Conservation (phyloP, 2,113 vertebrate genomes). For the Daboia siamensis region DNA sequence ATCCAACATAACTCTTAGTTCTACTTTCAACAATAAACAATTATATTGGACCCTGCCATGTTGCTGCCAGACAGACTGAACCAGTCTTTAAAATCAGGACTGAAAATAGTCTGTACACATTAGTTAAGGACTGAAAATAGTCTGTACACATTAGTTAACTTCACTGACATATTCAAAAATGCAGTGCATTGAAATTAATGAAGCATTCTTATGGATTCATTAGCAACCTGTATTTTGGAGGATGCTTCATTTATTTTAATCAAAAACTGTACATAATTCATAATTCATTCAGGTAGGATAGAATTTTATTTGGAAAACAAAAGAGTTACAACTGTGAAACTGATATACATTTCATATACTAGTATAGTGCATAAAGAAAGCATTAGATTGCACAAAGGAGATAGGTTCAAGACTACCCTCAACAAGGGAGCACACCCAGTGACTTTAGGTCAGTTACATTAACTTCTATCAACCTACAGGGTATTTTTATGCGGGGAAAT, state of each 20-base stretch:
- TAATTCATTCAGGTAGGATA: conserved; percentile 36
- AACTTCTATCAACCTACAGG: neutral
- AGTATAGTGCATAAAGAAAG: neutral
- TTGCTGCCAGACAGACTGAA: neutral
- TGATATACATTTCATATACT: conserved; percentile 6
- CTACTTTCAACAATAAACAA: neutral
- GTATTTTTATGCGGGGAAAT: neutral
- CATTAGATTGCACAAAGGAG: neutral
- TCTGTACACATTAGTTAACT: neutral
- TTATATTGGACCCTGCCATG: neutral
- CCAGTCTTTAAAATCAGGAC: conserved; percentile 25
- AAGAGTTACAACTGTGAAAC: conserved; percentile 19
- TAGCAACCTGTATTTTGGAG: conserved; percentile 39
- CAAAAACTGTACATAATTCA: conserved; percentile 45
- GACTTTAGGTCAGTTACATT: neutral
- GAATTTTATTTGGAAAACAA: conserved; percentile 34
- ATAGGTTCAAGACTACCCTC: neutral
- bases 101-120: neutral
- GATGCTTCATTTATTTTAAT: conserved; percentile 53
- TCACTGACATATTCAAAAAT: conserved; percentile 36
- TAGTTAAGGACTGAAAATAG: conserved; percentile 31
- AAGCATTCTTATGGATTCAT: conserved; percentile 46
- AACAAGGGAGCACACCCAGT: neutral
- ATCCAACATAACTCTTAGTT: neutral
- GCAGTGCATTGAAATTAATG: conserved; percentile 50